phyloP scores from a whole-genome alignment of 2,888 invertebrate species.

The Carterocephalus palaemon region DNA sequence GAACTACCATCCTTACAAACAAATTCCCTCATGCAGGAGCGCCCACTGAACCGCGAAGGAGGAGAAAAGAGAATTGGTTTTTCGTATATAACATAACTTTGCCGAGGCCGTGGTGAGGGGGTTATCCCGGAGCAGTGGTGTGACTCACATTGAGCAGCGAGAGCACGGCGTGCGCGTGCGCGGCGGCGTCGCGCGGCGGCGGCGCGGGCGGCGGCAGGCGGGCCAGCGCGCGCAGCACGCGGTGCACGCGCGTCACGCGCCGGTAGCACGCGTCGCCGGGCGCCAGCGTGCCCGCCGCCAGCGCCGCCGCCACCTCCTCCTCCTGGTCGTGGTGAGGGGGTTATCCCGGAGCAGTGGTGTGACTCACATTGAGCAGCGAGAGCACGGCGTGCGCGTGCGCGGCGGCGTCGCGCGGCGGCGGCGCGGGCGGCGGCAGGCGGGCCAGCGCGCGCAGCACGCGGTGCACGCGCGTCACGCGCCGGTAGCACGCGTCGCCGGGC shows the following conservation, averaged over 20 bases:
- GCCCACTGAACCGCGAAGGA: too few relatives aligned
- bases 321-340: too few relatives aligned
- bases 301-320: slow-evolving; percentile 67
- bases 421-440: slow-evolving; percentile 33
- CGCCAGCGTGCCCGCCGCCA: slow-evolving; percentile 36
- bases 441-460: slow-evolving; percentile 51
- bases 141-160: slow-evolving; percentile 12
- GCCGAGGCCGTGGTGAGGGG: too few relatives aligned
- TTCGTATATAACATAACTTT: too few relatives aligned
- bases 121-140: too few relatives aligned
- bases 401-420: slow-evolving; percentile 34
- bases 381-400: slow-evolving; percentile 30
- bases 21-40: too few relatives aligned
- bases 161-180: slow-evolving; percentile 30
- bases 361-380: slow-evolving; percentile 13
- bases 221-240: slow-evolving; percentile 49
- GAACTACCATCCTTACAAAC: too few relatives aligned
- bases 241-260: slow-evolving; percentile 48
- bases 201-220: slow-evolving; percentile 33
- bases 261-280: slow-evolving; percentile 61
- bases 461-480: slow-evolving; percentile 50
- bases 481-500: slow-evolving; percentile 58
- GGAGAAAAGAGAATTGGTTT: neutral
- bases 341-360: too few relatives aligned
- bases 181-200: slow-evolving; percentile 34